Evolutionary conservation across 2,113 vertebrate species (phyloP), one percentile per base, ranked within the genome.

Genomic region (Calypte anna): DNA sequence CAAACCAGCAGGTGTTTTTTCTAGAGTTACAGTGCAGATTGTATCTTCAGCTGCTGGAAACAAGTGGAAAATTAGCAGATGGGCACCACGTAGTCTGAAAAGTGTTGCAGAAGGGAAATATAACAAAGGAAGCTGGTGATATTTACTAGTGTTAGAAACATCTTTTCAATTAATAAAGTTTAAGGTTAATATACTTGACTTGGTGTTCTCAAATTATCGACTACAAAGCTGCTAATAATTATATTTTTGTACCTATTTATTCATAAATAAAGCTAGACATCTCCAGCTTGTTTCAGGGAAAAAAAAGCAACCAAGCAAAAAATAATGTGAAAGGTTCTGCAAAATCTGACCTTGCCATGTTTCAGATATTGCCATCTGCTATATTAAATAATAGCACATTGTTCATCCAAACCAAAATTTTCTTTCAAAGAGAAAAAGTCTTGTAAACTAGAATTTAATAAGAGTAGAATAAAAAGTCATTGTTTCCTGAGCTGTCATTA

Each of bases 1-100:
- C 38, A 99, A 97, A 28, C 99, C 99, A 0, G 98, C 98, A 20
- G 98, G 96, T 36, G 98, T 98, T 97, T 99, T 99, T 93, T 99
- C 98, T 94, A 99, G 92, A 19, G 96, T 97, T 81, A 99, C 63
- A 0, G 89, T 98, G 58, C 80, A 96, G 84, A 97, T 84, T 21
- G 87, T 76, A 43, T 85, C 87, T 91, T 97, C 97, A 2, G 88
- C 81, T 95, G 94, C 96, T 96, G 85, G 25, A 86, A 94, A 80
- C 36, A 93, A 82, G 80, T 58, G 16, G 51, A 57, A 79, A 40
- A 28, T 82, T 70, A 79, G 10, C 66, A 81, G 64, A 70, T 67
- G 53, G 76, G 59, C 50, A 78, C 23, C 9, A 28, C 18, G 19
- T 8, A 80, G 17, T 82, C 38, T 74, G 46, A 55, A 88, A 75